Evolutionary conservation across 1,140 invertebrate genomes (phyloP).

Genomic region (Lerema accius): DNA sequence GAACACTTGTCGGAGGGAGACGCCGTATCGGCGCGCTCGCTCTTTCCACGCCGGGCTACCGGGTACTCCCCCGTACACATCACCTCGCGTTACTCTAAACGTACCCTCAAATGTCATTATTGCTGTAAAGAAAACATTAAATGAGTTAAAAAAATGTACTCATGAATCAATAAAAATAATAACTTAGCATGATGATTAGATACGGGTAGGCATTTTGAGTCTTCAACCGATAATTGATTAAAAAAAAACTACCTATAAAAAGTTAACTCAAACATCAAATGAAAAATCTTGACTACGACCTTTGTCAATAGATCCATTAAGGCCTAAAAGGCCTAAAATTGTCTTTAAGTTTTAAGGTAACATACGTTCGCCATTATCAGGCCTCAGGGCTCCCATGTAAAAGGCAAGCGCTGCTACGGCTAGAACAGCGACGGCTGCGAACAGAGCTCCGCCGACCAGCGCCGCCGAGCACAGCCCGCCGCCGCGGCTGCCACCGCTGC

Average conservation of each 20-base stretch:
- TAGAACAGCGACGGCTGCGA: conserved; percentile 88
- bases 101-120: conserved; percentile 87
- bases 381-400: conserved; percentile 87
- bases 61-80: conserved; percentile 83
- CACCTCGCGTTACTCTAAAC: conserved; percentile 86
- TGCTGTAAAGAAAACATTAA: conserved; percentile 74
- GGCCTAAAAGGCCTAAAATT: too few species aligned
- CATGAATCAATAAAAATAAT: too few species aligned
- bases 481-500: conserved; percentile 50
- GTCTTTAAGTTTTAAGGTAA: conserved; percentile 14
- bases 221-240: too few species aligned
- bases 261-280: too few species aligned
- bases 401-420: conserved; percentile 89
- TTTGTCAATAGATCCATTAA: too few species aligned
- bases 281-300: too few species aligned
- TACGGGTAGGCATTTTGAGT: too few species aligned
- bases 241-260: too few species aligned
- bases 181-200: too few species aligned
- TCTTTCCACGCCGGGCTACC: conserved; percentile 67
- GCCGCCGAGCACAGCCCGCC: conserved; percentile 84
- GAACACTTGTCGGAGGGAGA: conserved; percentile 84
- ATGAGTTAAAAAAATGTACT: too few species aligned
- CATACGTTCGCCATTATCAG: conserved; percentile 81
- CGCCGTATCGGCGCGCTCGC: conserved; percentile 82
- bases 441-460: conserved; percentile 85